Base-by-base conservation (phyloP, 2,888 invertebrate genomes). In the Agrochola circellaris region DNA sequence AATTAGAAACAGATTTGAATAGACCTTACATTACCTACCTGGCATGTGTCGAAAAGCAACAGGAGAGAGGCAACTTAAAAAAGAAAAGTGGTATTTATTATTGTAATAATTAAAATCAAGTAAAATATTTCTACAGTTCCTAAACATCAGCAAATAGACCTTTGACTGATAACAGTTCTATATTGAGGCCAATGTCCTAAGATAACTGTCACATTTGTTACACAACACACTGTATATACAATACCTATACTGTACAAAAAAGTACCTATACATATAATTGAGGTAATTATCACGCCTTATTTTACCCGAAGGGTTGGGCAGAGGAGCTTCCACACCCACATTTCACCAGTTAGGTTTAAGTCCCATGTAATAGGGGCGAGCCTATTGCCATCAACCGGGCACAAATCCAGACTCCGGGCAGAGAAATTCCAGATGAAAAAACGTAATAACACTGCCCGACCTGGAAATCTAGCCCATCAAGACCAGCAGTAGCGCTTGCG, bases 131-230 rank as follows among this genome's bases (percentile, higher is more conserved):
- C 11, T 64, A 38, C 30, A 51, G 38, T 38, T n/a, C 11, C 9
- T 6, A 11, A 42, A 7, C 23, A 26, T 60, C 26, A 34, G 45
- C 42, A 45, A 66, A 60, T 23, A 65, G 9, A 6, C 1, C 8
- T 66, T 30, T 56, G 23, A 73, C 73, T 73, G 73, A 73, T 78
- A 79, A n/a, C 66, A 45, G 26, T 51, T n/a, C 17, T 45, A 45
- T 60, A 66, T 45, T 34, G 30, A 48, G 61, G 54, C 20, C 78
- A 73, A 56, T 56, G 66, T 15, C 30, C 64, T 62, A 3, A 78
- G 77, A 77, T 70, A 77, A 77, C 23, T 34, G 20, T 7, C 11
- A 51, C 17, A 30, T 62, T n/a, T 30, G 11, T 30, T 20, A n/a
- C 30, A n/a, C 30, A 42, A 54, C 51, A 15, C 15, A 26, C n/a